Base-by-base conservation (phyloP, 2,888 invertebrate genomes). In the Pimpla rufipes region DNA sequence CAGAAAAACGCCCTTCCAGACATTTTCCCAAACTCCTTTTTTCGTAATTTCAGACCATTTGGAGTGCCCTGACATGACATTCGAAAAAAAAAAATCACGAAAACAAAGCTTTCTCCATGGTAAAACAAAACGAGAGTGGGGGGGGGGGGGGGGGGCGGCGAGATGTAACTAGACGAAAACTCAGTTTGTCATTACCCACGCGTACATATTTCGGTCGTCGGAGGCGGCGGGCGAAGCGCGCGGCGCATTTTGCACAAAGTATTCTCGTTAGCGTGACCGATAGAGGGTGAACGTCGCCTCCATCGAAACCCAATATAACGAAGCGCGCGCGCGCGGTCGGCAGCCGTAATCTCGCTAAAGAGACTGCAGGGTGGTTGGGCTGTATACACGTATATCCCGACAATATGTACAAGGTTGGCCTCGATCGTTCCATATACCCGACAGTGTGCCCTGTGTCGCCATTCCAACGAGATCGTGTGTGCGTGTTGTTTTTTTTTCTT, bases 191-290 rank as follows among this genome's bases (percentile, higher is more conserved):
- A 55, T 55, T 55, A 23, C 10, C 18, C 21, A n/a, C 29, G 55
- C 13, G 6, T 23, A 55, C 11, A 55, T 55, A 55, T 55, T 55
- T 55, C 23, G 55, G 23, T 23, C 13, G 23, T 21, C 7, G 50
- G n/a, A 47, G 47, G 16, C n/a, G n/a, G 16, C 16, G 23, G 55
- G 55, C 29, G 29, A 5, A 29, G 29, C 29, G 29, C 5, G 55
- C 4, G 23, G 5, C 23, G 21, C 55, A 23, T 23, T 55, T 23
- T 55, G 11, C 11, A 23, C 55, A 55, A 55, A 55, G 23, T 55
- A 55, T 55, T 55, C 55, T 55, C 55, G 55, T 55, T 55, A 55
- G 55, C 23, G 55, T 55, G 55, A 55, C 55, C 55, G 55, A 55
- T 55, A 23, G 55, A 55, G 55, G 55, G 62, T 64, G 62, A 21